phyloP scores from a whole-genome alignment of 2,113 vertebrate genomes.

The Cyprinodon brontotheroides region DNA sequence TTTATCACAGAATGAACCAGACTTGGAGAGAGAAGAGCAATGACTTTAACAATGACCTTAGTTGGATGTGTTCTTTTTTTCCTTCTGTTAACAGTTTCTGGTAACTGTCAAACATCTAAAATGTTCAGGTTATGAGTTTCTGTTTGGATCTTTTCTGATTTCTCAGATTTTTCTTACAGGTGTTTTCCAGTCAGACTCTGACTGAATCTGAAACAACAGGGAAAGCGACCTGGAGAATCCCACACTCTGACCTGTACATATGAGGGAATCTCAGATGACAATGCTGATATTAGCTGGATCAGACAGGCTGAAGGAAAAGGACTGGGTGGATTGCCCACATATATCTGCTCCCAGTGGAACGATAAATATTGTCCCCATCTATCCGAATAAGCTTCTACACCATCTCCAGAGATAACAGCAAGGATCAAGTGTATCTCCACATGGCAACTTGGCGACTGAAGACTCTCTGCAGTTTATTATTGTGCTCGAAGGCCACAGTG shows the following conservation, averaged over 20 bases:
- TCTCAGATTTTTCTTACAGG: slow-evolving; percentile 27
- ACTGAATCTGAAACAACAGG: slow-evolving; percentile 32
- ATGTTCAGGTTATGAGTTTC: not conserved
- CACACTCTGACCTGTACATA: slow-evolving; percentile 38
- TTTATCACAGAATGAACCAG: not conserved
- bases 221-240: slow-evolving; percentile 28
- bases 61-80: not conserved
- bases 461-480: slow-evolving; percentile 26
- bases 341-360: not conserved
- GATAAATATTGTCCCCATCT: slow-evolving; percentile 5
- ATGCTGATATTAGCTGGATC: slow-evolving; percentile 44
- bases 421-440: too few species aligned
- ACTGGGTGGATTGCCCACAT: slow-evolving; percentile 38
- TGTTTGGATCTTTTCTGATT: not conserved
- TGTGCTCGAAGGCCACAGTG: slow-evolving; percentile 20
- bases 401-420: not conserved
- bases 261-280: slow-evolving; percentile 24
- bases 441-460: too few species aligned
- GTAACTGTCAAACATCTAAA: not conserved
- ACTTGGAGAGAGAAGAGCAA: not conserved
- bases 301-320: slow-evolving; percentile 51
- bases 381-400: slow-evolving; percentile 1
- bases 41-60: not conserved
- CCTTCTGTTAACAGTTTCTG: not conserved
- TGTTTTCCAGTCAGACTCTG: slow-evolving; percentile 40